Evolutionary conservation across 92 coral and sea anemone genomes (phyloP).

Genomic region (Parazoanthus atlanticus): DNA sequence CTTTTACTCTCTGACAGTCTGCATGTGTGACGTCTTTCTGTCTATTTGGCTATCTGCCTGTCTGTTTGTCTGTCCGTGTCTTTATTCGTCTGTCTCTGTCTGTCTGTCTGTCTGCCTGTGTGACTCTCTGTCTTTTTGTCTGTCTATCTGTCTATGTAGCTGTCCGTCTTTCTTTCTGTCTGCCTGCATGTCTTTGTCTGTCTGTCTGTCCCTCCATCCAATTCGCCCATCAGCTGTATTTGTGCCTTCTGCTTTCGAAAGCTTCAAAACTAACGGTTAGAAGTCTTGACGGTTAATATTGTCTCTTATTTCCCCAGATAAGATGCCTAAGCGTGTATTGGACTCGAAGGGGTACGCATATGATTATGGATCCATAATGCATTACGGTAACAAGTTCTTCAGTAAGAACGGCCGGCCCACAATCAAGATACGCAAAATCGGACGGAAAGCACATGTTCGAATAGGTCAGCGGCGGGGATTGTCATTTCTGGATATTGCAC

Average conservation of each 20-base stretch:
- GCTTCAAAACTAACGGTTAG: background rate
- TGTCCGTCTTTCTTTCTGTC: background rate
- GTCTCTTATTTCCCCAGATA: conserved; percentile 56
- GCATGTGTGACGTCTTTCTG: too few species aligned
- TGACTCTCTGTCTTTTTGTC: background rate
- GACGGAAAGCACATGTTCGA: conserved; percentile 73
- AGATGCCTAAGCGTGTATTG: conserved; percentile 82
- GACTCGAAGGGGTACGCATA: conserved; percentile 95
- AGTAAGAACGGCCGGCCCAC: conserved; percentile 82
- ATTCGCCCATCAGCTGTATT: background rate
- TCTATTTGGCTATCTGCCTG: too few species aligned
- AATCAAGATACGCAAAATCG: conserved; percentile 76
- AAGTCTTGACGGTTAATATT: background rate
- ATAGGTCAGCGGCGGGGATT: conserved; percentile 94
- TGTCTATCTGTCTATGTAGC: background rate
- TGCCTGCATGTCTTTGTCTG: background rate
- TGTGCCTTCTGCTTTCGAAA: background rate
- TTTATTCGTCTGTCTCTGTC: too few species aligned
- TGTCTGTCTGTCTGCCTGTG: background rate
- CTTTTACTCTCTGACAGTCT: too few species aligned
- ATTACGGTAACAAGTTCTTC: conserved; percentile 91
- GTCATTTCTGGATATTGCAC: conserved; percentile 94
- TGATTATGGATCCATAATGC: conserved; percentile 96
- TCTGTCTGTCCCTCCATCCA: background rate
- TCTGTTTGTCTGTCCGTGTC: too few species aligned